Evolutionary conservation across 1,140 invertebrate species (phyloP).

Genomic region (Pseudoatta argentina): DNA sequence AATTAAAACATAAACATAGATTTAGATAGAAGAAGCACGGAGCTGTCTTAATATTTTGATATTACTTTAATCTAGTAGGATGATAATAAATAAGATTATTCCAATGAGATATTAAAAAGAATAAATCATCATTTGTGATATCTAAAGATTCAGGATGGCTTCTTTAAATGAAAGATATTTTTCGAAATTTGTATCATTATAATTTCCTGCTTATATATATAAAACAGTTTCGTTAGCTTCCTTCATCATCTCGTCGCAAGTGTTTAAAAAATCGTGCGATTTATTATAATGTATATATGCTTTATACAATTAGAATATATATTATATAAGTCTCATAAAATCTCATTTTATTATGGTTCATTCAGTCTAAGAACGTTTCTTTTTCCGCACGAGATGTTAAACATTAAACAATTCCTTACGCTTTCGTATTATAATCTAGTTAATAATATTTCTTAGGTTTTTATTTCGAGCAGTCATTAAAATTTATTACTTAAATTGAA

Average conservation of each 20-base stretch:
- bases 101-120: neutral
- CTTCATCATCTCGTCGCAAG: neutral
- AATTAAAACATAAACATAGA: neutral
- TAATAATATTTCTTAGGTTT: constrained; percentile 41
- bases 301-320: constrained; percentile 13
- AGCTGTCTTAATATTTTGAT: neutral
- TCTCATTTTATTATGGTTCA: constrained; percentile 40
- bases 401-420: constrained; percentile 16
- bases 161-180: constrained; percentile 17
- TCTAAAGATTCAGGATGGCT: neutral
- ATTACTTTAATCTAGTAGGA: neutral
- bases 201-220: constrained; percentile 1
- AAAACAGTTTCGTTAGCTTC: neutral
- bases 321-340: constrained; percentile 4
- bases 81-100: neutral
- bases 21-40: neutral
- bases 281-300: neutral
- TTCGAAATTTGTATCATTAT: constrained; percentile 5
- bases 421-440: constrained; percentile 7
- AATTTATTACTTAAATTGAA: constrained; percentile 32
- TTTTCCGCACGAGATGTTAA: neutral
- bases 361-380: constrained; percentile 47
- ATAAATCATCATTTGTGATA: neutral
- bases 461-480: constrained; percentile 20
- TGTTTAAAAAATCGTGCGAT: constrained; percentile 5